Base-by-base conservation (phyloP, 2,888 invertebrate species). In the Zygaena filipendulae region DNA sequence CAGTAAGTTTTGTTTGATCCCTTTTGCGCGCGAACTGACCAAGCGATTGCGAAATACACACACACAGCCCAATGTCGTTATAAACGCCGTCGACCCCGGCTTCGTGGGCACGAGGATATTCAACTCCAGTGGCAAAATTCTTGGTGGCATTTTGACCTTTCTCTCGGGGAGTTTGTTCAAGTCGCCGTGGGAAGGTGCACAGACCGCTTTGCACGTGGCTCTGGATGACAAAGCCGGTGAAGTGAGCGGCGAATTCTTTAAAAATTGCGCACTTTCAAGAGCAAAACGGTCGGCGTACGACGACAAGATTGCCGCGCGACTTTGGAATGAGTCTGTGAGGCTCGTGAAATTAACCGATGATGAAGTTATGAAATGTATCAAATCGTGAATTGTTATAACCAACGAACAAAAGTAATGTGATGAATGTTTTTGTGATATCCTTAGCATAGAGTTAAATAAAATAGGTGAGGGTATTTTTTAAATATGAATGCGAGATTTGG, bases 31-130 rank as follows among this genome's bases (percentile, higher is more conserved):
- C 18, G 91, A 92, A 4, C 49, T 91, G 3, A 85, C 85, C 11
- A 83, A 84, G 62, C 82, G 82, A 2, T 49, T 91, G 45, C 67
- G 72, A 47, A 58, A 84, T 3, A n/a, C n/a, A n/a, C n/a, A n/a
- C n/a, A n/a, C n/a, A n/a, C n/a, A n/a, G n/a, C 64, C 84, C 1
- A 84, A 84, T 14, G 85, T 93, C 0, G 88, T 90, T 0, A 87
- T 86, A 0, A 92, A 93, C 52, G 87, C 84, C 43, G 71, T 92
- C n/a, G 91, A 93, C 66, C 94, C 94, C 0, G 93, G 94, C 6
- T 81, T 87, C 59, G 87, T 91, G 21, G 87, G 88, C 41, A 88
- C 88, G 0, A 85, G 84, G 10, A 91, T 91, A 21, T 90, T 87
- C 84, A 72, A 45, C 2, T 40, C 42, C 2, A 2, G 25, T 0